Base-by-base conservation (phyloP, 1,140 invertebrate genomes). In the Leptinotarsa lineolata region DNA sequence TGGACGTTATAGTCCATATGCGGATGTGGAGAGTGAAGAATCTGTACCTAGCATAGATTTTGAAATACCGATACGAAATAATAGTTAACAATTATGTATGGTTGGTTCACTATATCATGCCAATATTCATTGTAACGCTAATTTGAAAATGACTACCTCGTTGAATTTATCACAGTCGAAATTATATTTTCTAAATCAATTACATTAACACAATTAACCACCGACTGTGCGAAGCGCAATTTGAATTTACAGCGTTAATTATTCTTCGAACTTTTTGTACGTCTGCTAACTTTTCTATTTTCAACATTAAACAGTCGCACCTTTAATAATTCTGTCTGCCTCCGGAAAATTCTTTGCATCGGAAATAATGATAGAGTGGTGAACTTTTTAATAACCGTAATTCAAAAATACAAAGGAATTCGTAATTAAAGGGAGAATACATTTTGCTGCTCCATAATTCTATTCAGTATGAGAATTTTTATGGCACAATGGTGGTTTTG, bases 171-270 rank as follows among this genome's bases (percentile, higher is more conserved):
- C 48, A 54, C 6, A 54, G 48, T 54, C 12, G 13, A 54, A 54
- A 54, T 54, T 54, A 54, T 54, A 54, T 54, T 54, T 54, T 54
- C 48, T 12, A 54, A 54, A 15, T 18, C 48, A 54, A 54, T 54
- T 54, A 54, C 48, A 54, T 54, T 54, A 54, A 54, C n/a, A 54
- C 48, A 54, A 54, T 54, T 54, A 54, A 54, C 48, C 48, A 54
- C 48, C 48, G 48, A 54, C 48, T 54, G 48, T 54, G 48, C 48
- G 48, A 54, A 18, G 15, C 48, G 48, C 48, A 54, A 54, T 54
- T 54, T 18, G 48, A 54, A 54, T 54, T 54, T 54, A 54, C n/a
- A 13, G 48, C 48, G 15, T 54, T 54, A 54, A 54, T 54, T 54
- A 54, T 18, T 54, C 48, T 54, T 18, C 15, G 48, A 54, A 54